Evolutionary conservation across 1,140 invertebrate genomes (phyloP).

Genomic region (Dolichoris vasculosae): DNA sequence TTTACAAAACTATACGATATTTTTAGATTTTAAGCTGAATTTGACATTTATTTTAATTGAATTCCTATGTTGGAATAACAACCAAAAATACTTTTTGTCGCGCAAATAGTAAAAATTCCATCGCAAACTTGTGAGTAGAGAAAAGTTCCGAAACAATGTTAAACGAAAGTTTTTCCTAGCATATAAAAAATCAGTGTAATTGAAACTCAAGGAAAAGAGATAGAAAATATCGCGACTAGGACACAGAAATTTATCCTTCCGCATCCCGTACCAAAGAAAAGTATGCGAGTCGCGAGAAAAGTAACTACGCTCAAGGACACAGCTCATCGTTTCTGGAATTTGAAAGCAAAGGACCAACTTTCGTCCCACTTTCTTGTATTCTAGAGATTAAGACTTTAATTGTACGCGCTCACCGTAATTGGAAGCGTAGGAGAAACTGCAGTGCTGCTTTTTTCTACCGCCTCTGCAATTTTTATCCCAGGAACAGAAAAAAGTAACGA

Average conservation of each 20-base stretch:
- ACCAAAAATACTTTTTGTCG: not conserved
- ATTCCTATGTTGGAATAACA: not conserved
- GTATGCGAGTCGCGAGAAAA: slow-evolving; percentile 23
- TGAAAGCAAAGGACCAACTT: not conserved
- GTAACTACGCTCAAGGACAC: slow-evolving; percentile 7
- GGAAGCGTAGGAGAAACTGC: not conserved
- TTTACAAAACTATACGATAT: no score
- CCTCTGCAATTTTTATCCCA: not conserved
- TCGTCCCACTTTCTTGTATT: not conserved
- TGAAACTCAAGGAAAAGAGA: not conserved
- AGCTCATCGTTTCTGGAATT: slow-evolving; percentile 44
- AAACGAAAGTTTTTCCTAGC: slow-evolving; percentile 1
- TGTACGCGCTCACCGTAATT: slow-evolving; percentile 51
- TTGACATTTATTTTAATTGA: not conserved
- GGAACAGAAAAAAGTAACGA: not conserved
- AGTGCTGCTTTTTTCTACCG: not conserved
- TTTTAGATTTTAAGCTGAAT: no score
- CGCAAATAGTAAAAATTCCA: slow-evolving; percentile 8
- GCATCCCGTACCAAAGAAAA: not conserved
- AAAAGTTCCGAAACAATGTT: slow-evolving; percentile 47
- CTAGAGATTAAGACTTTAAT: slow-evolving; percentile 65
- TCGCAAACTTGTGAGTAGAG: slow-evolving; percentile 18
- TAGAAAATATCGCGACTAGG: not conserved
- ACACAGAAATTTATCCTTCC: not conserved
- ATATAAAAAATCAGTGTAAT: slow-evolving; percentile 43